Conservation (phyloP, 2,888 invertebrate species). For the Lycaena phlaeas region DNA sequence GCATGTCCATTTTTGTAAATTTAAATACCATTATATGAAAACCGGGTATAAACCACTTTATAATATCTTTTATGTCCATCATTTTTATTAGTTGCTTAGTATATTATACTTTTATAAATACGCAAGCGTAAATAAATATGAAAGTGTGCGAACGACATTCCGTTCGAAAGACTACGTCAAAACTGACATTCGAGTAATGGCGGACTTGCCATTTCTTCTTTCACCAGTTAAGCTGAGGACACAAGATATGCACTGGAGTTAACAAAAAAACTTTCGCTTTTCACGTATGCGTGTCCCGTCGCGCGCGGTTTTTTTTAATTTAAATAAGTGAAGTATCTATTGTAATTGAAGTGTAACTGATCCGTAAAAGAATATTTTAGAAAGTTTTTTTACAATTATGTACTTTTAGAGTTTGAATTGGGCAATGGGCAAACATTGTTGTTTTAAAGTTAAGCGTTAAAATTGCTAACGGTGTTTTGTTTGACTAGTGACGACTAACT, state of each 20-base stretch:
- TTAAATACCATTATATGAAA: conserved; percentile 45
- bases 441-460: too few relatives aligned
- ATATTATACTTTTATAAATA: conserved; percentile 13
- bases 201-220: conserved; percentile 1
- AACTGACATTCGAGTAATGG: conserved; percentile 5
- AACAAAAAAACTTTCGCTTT: conserved; percentile 25
- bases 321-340: conserved; percentile 1
- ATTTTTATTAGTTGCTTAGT: conserved; percentile 24
- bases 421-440: neutral
- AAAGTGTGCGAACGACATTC: conserved; percentile 4
- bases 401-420: neutral
- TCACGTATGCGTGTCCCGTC: conserved; percentile 37
- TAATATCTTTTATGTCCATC: conserved; percentile 65
- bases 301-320: conserved; percentile 21
- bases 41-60: conserved; percentile 65
- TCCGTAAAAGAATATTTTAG: conserved; percentile 13
- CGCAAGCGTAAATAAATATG: conserved; percentile 13
- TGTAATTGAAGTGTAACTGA: conserved; percentile 9
- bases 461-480: too few relatives aligned
- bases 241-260: neutral
- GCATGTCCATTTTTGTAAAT: conserved; percentile 29
- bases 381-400: conserved; percentile 7
- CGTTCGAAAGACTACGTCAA: conserved; percentile 3
- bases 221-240: neutral
- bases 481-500: too few relatives aligned